These are phyloP conservation scores for Pseudomyrmex flavicornis DNA, from an alignment of 1,140 invertebrate genomes.

Conservation along the genomic window DNA sequence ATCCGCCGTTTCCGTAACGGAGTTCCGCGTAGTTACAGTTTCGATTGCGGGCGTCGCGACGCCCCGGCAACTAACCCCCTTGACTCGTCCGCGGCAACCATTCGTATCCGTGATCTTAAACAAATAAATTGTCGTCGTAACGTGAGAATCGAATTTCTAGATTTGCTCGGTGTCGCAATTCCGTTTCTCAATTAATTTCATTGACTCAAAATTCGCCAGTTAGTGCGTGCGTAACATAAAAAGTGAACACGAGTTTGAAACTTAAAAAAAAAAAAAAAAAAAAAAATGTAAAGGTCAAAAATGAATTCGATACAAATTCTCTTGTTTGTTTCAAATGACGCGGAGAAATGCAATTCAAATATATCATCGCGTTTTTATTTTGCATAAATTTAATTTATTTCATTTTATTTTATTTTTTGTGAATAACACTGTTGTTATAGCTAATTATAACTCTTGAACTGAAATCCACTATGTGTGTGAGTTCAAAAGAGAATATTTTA, in stretches of 20 bases:
- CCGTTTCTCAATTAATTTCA: conserved; percentile 3
- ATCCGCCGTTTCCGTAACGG: conserved; percentile 48
- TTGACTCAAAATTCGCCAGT: too few relatives aligned
- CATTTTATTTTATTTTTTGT: too few relatives aligned
- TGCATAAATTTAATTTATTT: conserved; percentile 22
- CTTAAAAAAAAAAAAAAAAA: too few relatives aligned
- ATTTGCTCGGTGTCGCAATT: not conserved
- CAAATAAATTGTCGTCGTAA: conserved; percentile 38
- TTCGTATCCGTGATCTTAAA: conserved; percentile 51
- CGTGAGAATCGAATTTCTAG: conserved; percentile 4
- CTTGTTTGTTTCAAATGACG: conserved; percentile 3
- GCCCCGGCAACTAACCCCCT: conserved; percentile 5
- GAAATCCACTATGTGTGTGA: not conserved
- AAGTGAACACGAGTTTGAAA: too few relatives aligned
- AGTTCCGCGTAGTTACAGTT: conserved; percentile 61
- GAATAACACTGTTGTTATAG: conserved; percentile 1
- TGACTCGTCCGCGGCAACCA: conserved; percentile 13
- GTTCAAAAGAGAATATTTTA: not conserved
- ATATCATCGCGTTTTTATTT: conserved; percentile 17
- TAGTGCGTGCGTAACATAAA: too few relatives aligned
- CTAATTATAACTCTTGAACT: conserved; percentile 27
- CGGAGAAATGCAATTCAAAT: conserved; percentile 22
- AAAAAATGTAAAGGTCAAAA: not conserved
- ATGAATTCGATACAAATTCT: conserved; percentile 2
- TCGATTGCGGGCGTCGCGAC: conserved; percentile 56